Base-by-base conservation (phyloP, 2,797 vertebrate genomes). In the Lutra lutra region DNA sequence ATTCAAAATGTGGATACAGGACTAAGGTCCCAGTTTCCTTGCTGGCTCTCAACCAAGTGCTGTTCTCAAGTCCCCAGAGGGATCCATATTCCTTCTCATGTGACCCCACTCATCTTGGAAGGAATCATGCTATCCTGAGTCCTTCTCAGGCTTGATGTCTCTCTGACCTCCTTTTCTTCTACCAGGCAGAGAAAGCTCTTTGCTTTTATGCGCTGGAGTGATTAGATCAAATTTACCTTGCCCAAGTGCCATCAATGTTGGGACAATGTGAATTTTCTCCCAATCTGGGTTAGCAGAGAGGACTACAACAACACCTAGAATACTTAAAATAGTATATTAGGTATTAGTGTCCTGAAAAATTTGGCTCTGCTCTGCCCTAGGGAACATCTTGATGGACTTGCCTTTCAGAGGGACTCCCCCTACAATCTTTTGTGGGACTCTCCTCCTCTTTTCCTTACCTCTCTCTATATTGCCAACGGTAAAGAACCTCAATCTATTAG, bases 401-500 rank as follows among this genome's bases (percentile, higher is more conserved):
- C 56, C 2, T 32, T 95, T 48, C 32, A 66, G 1, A 20, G 78
- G 29, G 11, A 17, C 3, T 46, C 2, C 58, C 4, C 4, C 10
- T 43, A 46, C 10, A 58, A 4, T 27, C 14, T 25, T 78, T 62
- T 29, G 3, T 27, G 2, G 1, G 17, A 78, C 0, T 54, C 48
- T 15, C 86, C 6, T 66, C 46, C 7, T 5, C 23, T 51, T 58
- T 72, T 35, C 32, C 3, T 73, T 32, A 27, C 23, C 38, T 73
- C 29, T 92, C 17, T 86, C 25, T 94, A 82, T 73, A 54, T 96
- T 84, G 80, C 43, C 20, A 73, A 84, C n/a, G 66, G 62, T 84
- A 87, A 80, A 85, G 32, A 46, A 54, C 3, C 20, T 79, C 5
- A 70, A 5, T 60, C 2, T n/a, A 35, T 83, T 73, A 89, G 13